Evolutionary conservation across 1,140 invertebrate genomes (phyloP), one percentile per base, ranked within the genome.

Genomic region (Cyclina sinensis): DNA sequence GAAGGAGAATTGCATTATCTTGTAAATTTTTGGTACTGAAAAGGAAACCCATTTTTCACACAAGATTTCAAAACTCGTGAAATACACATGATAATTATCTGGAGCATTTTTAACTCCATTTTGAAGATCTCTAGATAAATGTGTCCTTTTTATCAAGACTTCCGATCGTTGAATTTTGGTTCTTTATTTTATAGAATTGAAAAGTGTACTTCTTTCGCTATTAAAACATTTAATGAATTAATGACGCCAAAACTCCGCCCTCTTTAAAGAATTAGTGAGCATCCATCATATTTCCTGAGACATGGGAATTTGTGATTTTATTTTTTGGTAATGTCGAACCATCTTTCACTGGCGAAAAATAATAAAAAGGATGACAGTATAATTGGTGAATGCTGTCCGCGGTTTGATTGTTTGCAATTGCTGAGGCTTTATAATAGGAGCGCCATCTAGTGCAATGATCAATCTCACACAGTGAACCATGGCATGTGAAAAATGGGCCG

Each of bases 71-170:
- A 70, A 70, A 37, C 32, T 39, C 65, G 21, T 24, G 39, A 76
- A 76, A 76, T 76, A 76, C 73, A 76, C 24, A 35, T 27, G 73
- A 76, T 76, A 76, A 76, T 76, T 76, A 76, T 76, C 73, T 48
- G 18, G 39, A 76, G 73, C 39, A 30, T 76, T 76, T 48, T 76
- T 46, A 51, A 76, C 46, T 76, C 46, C 27, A 51, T 78, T 78
- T 78, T 54, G 27, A 54, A 78, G 74, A 78, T 81, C 43, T 59
- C 65, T n/a, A 51, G 73, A 86, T 78, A 86, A 86, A 78, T 86
- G 84, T 86, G 70, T 86, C 84, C 73, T 59, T 80, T 80, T 87
- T 87, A 87, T 87, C 85, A 51, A 5, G 12, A 80, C n/a, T 87
- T 87, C 59, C 73, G 74, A 87, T 87, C 85, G 46, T 21, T 24